Evolutionary conservation across 2,113 vertebrate species (phyloP), one percentile per base, ranked within the genome.

Genomic region (Esox niger): DNA sequence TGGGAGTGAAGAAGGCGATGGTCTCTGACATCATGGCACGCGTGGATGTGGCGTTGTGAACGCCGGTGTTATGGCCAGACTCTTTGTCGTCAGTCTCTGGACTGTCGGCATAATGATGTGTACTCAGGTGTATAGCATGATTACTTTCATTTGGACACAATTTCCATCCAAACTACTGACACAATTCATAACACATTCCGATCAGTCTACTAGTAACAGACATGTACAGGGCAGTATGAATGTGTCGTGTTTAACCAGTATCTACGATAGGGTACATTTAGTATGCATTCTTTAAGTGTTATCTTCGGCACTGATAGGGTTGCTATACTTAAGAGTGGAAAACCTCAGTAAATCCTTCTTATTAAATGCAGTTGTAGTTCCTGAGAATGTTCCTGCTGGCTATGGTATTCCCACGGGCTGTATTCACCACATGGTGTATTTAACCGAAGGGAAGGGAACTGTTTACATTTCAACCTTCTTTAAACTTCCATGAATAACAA

Each of bases 391-490:
- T 78, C 68, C 74, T 74, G 69, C 77, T 71, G 75, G 32, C 32
- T 78, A 83, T 79, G 73, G 85, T 80, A 82, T 90, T 91, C 86
- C 87, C 89, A 90, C 79, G 69, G n/a, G 84, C 81, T 43, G 38
- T 17, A 43, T 15, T 43, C 13, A 82, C 76, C 29, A 33, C 25
- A 66, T 33, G 32, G 49, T 68, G 80, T 63, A 71, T 75, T 77
- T 71, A 60, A 72, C 72, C 74, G 70, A 84, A 85, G 79, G 69
- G 76, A 71, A 77, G 82, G n/a, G 77, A 75, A 79, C 83, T 86
- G 84, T 89, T 88, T 87, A 88, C 83, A 87, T 79, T 81, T 82
- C 74, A 84, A 85, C 79, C 70, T 86, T 86, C 84, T 84, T 84
- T 82, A 67, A 64, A 74, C 78, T 83, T 75, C 54, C 64, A 77